phyloP scores from a whole-genome alignment of 2,888 invertebrate species.

The Stramonita haemastoma region DNA sequence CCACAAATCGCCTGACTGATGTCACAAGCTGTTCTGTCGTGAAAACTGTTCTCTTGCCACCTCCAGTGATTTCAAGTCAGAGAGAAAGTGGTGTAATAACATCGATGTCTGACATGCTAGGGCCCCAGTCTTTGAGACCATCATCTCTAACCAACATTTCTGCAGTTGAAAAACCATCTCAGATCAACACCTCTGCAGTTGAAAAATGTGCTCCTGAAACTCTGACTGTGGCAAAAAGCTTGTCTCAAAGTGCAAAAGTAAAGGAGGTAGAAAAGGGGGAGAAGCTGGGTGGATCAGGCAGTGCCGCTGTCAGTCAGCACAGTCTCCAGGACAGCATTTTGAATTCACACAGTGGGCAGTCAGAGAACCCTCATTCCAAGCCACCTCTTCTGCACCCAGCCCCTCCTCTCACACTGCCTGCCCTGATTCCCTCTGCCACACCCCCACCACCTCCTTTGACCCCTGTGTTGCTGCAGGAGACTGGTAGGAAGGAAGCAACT shows the following conservation, averaged over 20 bases:
- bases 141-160: neutral
- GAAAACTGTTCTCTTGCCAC: neutral
- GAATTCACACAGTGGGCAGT: neutral
- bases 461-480: constrained; percentile 30
- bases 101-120: neutral
- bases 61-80: neutral
- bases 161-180: neutral
- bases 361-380: constrained; percentile 39
- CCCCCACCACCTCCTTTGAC: constrained; percentile 39
- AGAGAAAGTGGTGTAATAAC: neutral
- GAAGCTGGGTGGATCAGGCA: neutral
- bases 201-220: neutral
- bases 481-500: neutral
- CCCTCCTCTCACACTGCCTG: constrained; percentile 22
- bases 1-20: neutral
- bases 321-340: constrained; percentile 15
- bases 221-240: neutral
- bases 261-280: neutral
- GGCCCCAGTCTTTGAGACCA: neutral
- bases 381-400: constrained; percentile 39
- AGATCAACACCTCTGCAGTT: neutral
- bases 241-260: neutral
- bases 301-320: neutral
- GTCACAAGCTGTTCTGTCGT: constrained; percentile 5
- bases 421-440: constrained; percentile 28